These are phyloP conservation scores for Blennius ocellaris DNA, from an alignment of 2,113 vertebrate genomes.

Conservation along the genomic window DNA sequence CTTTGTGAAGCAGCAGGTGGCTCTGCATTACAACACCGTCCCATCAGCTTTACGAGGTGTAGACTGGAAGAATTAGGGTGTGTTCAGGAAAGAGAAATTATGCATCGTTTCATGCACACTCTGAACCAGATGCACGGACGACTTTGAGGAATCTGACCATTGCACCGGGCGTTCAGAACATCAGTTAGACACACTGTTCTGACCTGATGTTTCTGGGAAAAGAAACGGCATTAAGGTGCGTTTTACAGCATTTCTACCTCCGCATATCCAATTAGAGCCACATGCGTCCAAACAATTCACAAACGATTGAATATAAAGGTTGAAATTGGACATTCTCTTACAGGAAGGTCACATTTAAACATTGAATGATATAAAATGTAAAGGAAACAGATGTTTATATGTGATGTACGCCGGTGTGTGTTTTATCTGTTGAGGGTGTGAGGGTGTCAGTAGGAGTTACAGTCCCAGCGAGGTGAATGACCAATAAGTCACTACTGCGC, in stretches of 20 bases:
- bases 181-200: neutral
- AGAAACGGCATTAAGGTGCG: conserved; percentile 9
- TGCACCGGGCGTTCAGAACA: neutral
- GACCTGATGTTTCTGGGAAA: conserved; percentile 16
- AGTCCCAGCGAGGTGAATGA: conserved; percentile 37
- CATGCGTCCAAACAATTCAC: conserved; percentile 16
- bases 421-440: conserved; percentile 30
- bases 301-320: neutral
- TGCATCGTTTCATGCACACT: conserved; percentile 37
- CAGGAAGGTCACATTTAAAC: neutral
- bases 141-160: conserved; percentile 11
- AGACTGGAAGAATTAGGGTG: neutral
- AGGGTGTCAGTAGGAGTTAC: conserved; percentile 38
- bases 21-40: conserved; percentile 7
- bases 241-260: conserved; percentile 13
- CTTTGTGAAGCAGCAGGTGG: conserved; percentile 9
- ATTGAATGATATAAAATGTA: neutral
- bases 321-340: neutral
- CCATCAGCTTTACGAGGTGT: conserved; percentile 19
- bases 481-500: conserved; percentile 16
- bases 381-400: conserved; percentile 4
- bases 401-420: neutral
- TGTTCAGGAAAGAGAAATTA: conserved; percentile 33
- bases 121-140: conserved; percentile 42
- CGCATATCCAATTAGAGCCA: conserved; percentile 53